phyloP scores from a whole-genome alignment of 2,888 invertebrate species.

The Temnothorax unifasciatus region DNA sequence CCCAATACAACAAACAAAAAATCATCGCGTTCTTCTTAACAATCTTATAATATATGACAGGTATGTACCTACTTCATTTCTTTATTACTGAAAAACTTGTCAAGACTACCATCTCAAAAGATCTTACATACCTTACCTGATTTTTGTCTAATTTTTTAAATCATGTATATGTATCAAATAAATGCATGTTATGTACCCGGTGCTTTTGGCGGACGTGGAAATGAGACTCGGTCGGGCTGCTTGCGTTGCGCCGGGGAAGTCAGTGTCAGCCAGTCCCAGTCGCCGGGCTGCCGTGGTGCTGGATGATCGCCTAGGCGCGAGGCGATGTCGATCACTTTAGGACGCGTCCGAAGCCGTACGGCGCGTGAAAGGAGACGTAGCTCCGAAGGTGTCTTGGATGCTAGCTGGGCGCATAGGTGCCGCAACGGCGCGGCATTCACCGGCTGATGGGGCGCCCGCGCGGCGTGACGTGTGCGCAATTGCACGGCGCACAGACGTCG shows the following conservation, averaged over 20 bases:
- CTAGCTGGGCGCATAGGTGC: constrained; percentile 85
- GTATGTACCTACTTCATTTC: background rate
- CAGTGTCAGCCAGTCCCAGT: constrained; percentile 91
- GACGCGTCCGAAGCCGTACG: constrained; percentile 82
- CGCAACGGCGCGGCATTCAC: constrained; percentile 83
- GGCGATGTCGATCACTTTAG: constrained; percentile 90
- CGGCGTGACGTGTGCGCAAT: constrained; percentile 94
- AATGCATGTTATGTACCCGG: constrained; percentile 88
- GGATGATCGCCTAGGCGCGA: constrained; percentile 90
- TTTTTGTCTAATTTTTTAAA: background rate
- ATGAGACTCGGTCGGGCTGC: constrained; percentile 93
- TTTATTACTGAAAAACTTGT: background rate
- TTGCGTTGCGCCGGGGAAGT: constrained; percentile 93
- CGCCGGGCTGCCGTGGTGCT: constrained; percentile 85
- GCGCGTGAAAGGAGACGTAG: constrained; percentile 83
- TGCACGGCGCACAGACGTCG: constrained; percentile 94
- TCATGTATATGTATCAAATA: background rate
- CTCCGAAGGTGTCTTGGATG: constrained; percentile 82
- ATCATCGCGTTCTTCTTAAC: background rate
- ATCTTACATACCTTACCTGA: background rate
- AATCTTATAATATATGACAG: background rate
- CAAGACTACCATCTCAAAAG: background rate
- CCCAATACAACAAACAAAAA: background rate
- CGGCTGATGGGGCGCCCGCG: constrained; percentile 93
- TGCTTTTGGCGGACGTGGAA: constrained; percentile 96